Evolutionary conservation across 2,797 vertebrate genomes (phyloP), one percentile per base, ranked within the genome.

Genomic region (Neomorphus geoffroyi): DNA sequence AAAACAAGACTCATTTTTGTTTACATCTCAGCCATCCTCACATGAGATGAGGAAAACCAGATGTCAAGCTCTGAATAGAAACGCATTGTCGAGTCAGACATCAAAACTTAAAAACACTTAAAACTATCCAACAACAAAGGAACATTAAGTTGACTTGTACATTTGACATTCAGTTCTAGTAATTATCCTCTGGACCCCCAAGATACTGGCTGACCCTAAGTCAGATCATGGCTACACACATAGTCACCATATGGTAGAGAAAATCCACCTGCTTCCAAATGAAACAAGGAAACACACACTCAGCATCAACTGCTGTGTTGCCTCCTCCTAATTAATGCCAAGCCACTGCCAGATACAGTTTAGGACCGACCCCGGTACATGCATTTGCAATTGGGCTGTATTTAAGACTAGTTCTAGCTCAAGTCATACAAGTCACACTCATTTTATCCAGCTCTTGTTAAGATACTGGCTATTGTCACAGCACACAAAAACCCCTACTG

Each of bases 11-110:
- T 58, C 41, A 1, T 18, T 79, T 85, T 24, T 95, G 93, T 96
- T 96, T 93, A 96, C 50, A 65, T 72, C 87, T 88, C 92, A n/a
- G 81, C 69, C 78, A 69, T 82, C 69, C 86, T 71, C 82, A 19
- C 89, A 58, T 45, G 58, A 64, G 30, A 61, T 84, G 89, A 96
- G n/a, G 85, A 86, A 94, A 94, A 93, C 43, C 95, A 96, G 95
- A 96, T 81, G 82, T 88, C 69, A 71, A 0, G 1, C 41, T 81
- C 69, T 18, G 86, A 86, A 27, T 50, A 48, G 43, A 90, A 91
- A 65, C 85, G 88, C 58, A 3, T 65, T 7, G 39, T 1, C 11
- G 32, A 89, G 41, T 54, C 81, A 87, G 72, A 86, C 89, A 90
- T 15, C 72, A 74, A 37, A 84, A 74, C 69, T 23, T 50, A 9